Percentiles rank a stretch among this genome's conserved stretches.
phyloP scores from a whole-genome alignment of 2,113 vertebrate genomes.

The Gracilinanus agilis region DNA sequence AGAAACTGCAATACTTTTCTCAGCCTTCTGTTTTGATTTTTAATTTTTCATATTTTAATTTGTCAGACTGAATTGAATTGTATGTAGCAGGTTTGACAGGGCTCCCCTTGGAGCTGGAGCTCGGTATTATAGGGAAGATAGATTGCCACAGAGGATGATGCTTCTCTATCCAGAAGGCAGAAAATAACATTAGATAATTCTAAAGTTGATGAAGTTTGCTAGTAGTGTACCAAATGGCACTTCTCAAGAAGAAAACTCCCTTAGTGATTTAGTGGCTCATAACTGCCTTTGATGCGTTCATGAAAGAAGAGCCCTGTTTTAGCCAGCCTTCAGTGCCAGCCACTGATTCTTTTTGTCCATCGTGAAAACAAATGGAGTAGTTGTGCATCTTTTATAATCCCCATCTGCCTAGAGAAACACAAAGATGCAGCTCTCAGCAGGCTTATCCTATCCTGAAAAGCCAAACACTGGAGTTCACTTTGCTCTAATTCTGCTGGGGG shows the following conservation, averaged over 20 bases:
- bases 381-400: not conserved
- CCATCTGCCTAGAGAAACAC: not conserved
- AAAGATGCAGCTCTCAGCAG: not conserved
- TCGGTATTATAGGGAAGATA: not conserved
- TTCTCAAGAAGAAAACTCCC: not conserved
- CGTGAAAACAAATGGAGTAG: not conserved
- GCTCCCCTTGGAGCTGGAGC: not conserved
- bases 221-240: not conserved
- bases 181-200: not conserved
- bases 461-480: not conserved
- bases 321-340: not conserved
- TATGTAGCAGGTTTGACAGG: not conserved
- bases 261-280: not conserved
- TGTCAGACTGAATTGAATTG: not conserved
- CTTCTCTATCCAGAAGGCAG: not conserved
- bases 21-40: too few species aligned
- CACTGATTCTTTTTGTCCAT: constrained; percentile 21
- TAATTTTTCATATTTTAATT: not conserved
- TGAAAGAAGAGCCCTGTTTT: not conserved
- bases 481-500: not conserved
- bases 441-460: not conserved
- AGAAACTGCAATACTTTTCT: not conserved
- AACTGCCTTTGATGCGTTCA: not conserved
- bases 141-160: not conserved
- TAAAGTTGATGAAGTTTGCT: not conserved